phyloP scores from a whole-genome alignment of 92 coral and sea anemone species.

The Palythoa grandis region DNA sequence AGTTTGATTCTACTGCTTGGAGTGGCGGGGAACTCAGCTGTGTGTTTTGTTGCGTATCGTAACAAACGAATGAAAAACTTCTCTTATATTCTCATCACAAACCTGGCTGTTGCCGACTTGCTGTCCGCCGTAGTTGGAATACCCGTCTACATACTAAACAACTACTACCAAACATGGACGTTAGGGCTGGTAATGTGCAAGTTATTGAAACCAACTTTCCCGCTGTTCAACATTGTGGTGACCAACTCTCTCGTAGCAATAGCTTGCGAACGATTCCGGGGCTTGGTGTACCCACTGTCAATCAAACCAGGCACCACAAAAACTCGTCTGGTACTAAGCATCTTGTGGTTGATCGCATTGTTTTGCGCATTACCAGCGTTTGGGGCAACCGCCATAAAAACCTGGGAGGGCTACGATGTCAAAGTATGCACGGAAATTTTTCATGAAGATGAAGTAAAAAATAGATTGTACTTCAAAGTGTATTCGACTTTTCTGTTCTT shows the following conservation, averaged over 20 bases:
- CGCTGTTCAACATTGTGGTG: conserved; percentile 72
- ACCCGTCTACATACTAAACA: conserved; percentile 62
- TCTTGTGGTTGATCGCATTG: conserved; percentile 79
- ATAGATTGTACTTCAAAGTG: conserved; percentile 47
- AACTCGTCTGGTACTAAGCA: conserved; percentile 63
- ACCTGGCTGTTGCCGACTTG: conserved; percentile 76
- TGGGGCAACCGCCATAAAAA: conserved; percentile 54
- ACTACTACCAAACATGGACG: conserved; percentile 58
- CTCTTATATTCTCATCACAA: conserved; percentile 70
- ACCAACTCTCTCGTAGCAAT: conserved; percentile 87
- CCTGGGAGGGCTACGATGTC: neutral
- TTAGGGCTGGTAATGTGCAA: conserved; percentile 77
- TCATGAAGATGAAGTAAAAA: conserved; percentile 41
- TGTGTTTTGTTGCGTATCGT: conserved; percentile 61
- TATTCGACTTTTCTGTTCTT: conserved; percentile 67
- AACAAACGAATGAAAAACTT: conserved; percentile 72
- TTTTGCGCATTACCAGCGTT: conserved; percentile 72
- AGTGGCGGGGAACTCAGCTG: conserved; percentile 67
- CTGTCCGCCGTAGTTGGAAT: conserved; percentile 63
- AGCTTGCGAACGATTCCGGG: conserved; percentile 85
- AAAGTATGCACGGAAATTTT: conserved; percentile 62
- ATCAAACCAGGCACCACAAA: conserved; percentile 78
- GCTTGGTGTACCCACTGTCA: conserved; percentile 78
- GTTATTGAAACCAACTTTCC: conserved; percentile 74
- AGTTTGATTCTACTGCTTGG: conserved; percentile 34